Conservation (phyloP, 2,888 invertebrate genomes). For the Xylophagus ater region DNA sequence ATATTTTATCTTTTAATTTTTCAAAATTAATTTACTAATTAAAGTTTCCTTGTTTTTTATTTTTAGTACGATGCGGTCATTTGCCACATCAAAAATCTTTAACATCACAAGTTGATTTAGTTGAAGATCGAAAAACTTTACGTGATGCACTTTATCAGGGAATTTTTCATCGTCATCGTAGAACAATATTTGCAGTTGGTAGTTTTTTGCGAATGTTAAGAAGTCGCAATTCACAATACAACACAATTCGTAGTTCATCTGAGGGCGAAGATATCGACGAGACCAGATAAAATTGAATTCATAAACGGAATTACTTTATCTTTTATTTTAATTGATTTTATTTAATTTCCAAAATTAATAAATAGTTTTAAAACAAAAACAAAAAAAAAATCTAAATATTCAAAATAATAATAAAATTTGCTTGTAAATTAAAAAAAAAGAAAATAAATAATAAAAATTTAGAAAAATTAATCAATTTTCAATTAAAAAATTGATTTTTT, state of each 20-base stretch:
- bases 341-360: too few species aligned
- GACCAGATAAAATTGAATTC: constrained; percentile 33
- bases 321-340: too few species aligned
- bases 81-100: constrained; percentile 51
- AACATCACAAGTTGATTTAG: constrained; percentile 48
- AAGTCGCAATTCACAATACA: constrained; percentile 64
- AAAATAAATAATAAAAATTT: too few species aligned
- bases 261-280: constrained; percentile 39
- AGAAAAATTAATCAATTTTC: too few species aligned
- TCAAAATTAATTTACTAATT: too few species aligned
- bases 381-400: too few species aligned
- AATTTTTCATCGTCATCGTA: constrained; percentile 63
- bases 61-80: constrained; percentile 34
- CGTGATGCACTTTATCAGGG: constrained; percentile 65
- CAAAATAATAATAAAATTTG: too few species aligned
- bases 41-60: constrained; percentile 7
- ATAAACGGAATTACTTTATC: constrained; percentile 4
- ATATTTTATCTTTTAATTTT: too few species aligned
- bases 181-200: constrained; percentile 64
- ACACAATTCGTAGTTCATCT: constrained; percentile 51
- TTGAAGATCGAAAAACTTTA: constrained; percentile 56
- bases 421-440: too few species aligned
- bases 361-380: too few species aligned
- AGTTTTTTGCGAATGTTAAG: constrained; percentile 64
- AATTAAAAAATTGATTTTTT: too few species aligned